Base-by-base conservation (phyloP, 2,888 invertebrate genomes). In the Laothoe populi region DNA sequence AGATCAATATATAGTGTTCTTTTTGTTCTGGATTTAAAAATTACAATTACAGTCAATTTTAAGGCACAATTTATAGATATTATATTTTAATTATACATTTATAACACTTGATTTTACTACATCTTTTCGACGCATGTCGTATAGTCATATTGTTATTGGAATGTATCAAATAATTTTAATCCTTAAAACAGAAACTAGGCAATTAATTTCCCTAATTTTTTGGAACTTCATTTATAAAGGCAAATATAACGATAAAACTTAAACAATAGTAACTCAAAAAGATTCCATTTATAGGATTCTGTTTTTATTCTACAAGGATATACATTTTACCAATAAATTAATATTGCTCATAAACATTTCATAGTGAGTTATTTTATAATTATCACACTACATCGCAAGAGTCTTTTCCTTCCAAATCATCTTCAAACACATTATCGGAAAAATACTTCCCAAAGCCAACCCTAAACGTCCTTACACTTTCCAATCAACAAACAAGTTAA, bases 221-320 rank as follows among this genome's bases (percentile, higher is more conserved):
- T 61, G 60, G 60, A 61, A 61, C 60, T 53, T 61, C 53, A 67
- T 61, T 61, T 26, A 61, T 38, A 57, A 65, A 61, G 60, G 60
- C 60, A 53, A 61, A 62, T 64, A 58, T 61, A 57, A 46, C 21
- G 40, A 58, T 59, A 61, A 49, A 42, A 57, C 53, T 46, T 62
- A 60, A 57, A 67, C 35, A 42, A 61, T 61, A 61, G 49, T 53
- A 61, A 61, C 60, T 61, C 49, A 61, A 62, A 66, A 61, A 42
- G 42, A 60, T 40, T 60, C 53, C 31, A 61, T 19, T 61, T 42
- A 61, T 61, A 61, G 60, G 60, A 61, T 40, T 60, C 49, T 53
- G 31, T 53, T 31, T 49, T 31, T 53, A 53, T 35, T 53, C 53
- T 53, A 53, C 4, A 53, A 35, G 53, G 19, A 53, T 53, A 53